Conservation (phyloP, 1,140 invertebrate genomes). For the Potamilus streckersoni region DNA sequence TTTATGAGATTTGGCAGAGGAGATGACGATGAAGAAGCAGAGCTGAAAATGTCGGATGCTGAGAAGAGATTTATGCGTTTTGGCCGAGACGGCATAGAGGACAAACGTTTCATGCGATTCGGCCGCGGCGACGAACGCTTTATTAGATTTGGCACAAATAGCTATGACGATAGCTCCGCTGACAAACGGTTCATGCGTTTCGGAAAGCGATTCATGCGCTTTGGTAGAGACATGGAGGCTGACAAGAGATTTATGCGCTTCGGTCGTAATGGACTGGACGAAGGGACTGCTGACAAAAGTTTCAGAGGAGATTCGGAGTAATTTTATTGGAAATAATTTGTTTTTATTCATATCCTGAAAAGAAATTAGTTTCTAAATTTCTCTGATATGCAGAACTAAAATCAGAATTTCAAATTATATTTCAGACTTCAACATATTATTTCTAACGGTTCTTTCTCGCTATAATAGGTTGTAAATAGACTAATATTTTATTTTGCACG, state of each 20-base stretch:
- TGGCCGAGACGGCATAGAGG: conserved; percentile 34
- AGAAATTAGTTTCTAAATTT: no score
- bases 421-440: no score
- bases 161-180: conserved; percentile 15
- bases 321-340: no score
- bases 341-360: no score
- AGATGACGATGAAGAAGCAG: conserved; percentile 20
- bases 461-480: no score
- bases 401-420: no score
- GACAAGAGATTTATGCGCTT: conserved; percentile 56
- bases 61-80: conserved; percentile 56
- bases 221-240: conserved; percentile 33
- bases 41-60: conserved; percentile 11
- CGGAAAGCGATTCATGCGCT: conserved; percentile 43
- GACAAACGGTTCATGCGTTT: conserved; percentile 55
- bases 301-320: no score
- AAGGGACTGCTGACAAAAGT: no score
- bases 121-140: conserved; percentile 37
- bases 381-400: no score
- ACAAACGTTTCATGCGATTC: conserved; percentile 50
- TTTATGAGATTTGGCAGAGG: conserved; percentile 45
- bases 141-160: conserved; percentile 39
- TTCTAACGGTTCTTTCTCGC: no score
- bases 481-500: no score
- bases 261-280: conserved; percentile 12